These are phyloP conservation scores for Esox lucius DNA, from an alignment of 2,797 vertebrate genomes.

Conservation along the genomic window DNA sequence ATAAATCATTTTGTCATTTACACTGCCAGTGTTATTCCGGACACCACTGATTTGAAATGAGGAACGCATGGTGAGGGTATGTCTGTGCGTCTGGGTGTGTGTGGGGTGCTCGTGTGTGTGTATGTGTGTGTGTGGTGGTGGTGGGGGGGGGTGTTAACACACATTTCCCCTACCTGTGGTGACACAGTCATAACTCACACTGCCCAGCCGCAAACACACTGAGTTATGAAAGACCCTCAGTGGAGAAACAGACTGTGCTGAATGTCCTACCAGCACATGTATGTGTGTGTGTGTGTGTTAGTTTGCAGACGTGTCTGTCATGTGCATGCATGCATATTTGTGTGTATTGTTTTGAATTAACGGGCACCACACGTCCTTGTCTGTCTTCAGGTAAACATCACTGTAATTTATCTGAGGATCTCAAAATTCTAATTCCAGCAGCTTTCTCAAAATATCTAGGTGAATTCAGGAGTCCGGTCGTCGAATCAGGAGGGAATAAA, in stretches of 20 bases:
- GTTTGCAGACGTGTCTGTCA: too few relatives aligned
- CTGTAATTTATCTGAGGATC: background rate
- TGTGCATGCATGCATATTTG: constrained; percentile 11
- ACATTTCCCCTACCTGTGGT: constrained; percentile 57
- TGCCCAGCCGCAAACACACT: constrained; percentile 65
- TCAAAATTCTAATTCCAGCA: too few relatives aligned
- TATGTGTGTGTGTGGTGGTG: background rate
- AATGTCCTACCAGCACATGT: too few relatives aligned
- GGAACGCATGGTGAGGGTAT: constrained; percentile 48
- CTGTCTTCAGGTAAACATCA: background rate
- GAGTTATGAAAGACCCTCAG: constrained; percentile 75
- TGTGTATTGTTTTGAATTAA: constrained; percentile 1
- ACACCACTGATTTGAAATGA: constrained; percentile 73
- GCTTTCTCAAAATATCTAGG: too few relatives aligned
- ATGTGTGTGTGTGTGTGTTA: constrained; percentile 11
- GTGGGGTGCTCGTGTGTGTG: background rate
- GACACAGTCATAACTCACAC: constrained; percentile 79
- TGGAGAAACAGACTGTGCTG: constrained; percentile 42
- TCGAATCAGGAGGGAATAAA: too few relatives aligned
- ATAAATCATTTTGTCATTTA: constrained; percentile 83
- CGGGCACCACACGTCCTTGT: background rate
- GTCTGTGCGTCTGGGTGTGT: background rate
- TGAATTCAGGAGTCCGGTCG: too few relatives aligned
- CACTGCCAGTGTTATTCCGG: constrained; percentile 69
- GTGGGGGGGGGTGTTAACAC: constrained; percentile 2